Conservation (phyloP, 2,113 vertebrate genomes). For the Cromileptes altivelis region DNA sequence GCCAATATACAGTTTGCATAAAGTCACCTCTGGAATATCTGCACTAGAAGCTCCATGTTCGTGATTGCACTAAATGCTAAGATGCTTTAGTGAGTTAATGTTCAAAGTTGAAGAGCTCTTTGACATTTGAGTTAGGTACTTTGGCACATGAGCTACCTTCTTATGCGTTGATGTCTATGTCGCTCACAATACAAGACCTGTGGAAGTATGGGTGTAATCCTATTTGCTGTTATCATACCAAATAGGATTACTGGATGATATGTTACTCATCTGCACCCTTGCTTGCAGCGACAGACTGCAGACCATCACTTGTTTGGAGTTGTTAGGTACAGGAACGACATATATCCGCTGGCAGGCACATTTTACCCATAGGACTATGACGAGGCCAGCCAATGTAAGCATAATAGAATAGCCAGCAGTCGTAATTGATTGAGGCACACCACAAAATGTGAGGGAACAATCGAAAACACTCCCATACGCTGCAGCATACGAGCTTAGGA, state of each 20-base stretch:
- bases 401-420: constrained; percentile 47
- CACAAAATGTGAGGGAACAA: constrained; percentile 38
- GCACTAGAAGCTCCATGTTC: constrained; percentile 3
- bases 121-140: constrained; percentile 35
- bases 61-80: constrained; percentile 6
- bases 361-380: constrained; percentile 10
- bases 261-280: constrained; percentile 65
- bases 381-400: constrained; percentile 3
- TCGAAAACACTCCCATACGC: constrained; percentile 38
- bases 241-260: constrained; percentile 76
- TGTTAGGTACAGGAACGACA: constrained; percentile 31
- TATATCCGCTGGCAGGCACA: constrained; percentile 41
- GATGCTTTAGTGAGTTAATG: constrained; percentile 17
- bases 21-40: constrained; percentile 14
- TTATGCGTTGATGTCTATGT: constrained; percentile 40
- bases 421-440: constrained; percentile 46
- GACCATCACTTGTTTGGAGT: constrained; percentile 43
- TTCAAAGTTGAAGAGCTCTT: constrained; percentile 22
- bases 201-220: constrained; percentile 71
- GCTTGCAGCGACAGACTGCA: constrained; percentile 49
- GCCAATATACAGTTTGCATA: constrained; percentile 26
- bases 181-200: constrained; percentile 60
- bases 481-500: constrained; percentile 22
- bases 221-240: constrained; percentile 74
- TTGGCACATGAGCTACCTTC: constrained; percentile 23